Percentiles rank a stretch among this genome's conserved stretches.
Conservation (phyloP, 1,140 invertebrate species). For the Drosophila santomea region DNA sequence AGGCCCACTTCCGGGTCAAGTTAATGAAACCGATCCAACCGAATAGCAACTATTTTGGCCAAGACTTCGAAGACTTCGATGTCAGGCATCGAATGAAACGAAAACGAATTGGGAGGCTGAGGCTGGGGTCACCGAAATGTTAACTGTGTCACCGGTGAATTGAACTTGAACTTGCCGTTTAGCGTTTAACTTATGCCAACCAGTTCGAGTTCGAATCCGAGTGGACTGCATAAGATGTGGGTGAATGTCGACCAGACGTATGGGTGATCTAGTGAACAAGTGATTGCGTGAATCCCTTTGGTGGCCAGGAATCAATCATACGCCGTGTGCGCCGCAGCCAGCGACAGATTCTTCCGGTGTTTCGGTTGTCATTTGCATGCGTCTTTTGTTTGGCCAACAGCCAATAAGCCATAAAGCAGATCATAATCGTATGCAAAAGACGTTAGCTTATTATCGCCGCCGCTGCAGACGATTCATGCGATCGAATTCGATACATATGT, state of each 20-base stretch:
- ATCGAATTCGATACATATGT: slow-evolving; percentile 15
- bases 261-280: background rate
- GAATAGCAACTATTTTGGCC: slow-evolving; percentile 25
- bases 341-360: slow-evolving; percentile 41
- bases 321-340: slow-evolving; percentile 34
- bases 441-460: slow-evolving; percentile 54
- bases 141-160: slow-evolving; percentile 80
- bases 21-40: slow-evolving; percentile 27
- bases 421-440: slow-evolving; percentile 67
- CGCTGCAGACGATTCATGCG: slow-evolving; percentile 37
- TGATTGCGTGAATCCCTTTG: slow-evolving; percentile 29
- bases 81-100: background rate
- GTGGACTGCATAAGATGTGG: slow-evolving; percentile 41
- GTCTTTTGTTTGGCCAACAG: slow-evolving; percentile 51
- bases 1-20: slow-evolving; percentile 71
- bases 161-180: slow-evolving; percentile 73
- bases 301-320: slow-evolving; percentile 59
- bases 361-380: slow-evolving; percentile 28
- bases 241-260: slow-evolving; percentile 29
- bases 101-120: slow-evolving; percentile 9
- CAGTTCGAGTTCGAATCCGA: slow-evolving; percentile 24
- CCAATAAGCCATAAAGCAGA: slow-evolving; percentile 15
- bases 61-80: background rate
- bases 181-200: slow-evolving; percentile 23
- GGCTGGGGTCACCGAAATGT: slow-evolving; percentile 64